Base-by-base conservation (phyloP, 2,888 invertebrate species). In the Oegoconia quadripuncta region DNA sequence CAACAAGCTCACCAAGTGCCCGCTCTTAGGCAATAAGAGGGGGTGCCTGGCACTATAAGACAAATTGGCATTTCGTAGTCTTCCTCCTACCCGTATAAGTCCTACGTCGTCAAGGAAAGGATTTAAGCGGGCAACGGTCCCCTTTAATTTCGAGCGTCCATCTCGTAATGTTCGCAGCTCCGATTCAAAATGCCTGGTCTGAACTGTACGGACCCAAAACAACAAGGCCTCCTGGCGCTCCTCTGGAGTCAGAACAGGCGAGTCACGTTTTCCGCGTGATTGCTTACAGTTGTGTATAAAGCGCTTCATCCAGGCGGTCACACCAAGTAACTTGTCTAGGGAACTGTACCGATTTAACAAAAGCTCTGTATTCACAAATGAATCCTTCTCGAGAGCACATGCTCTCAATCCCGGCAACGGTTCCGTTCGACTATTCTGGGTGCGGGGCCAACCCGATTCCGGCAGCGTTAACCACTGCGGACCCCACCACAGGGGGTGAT, bases 401-500 rank as follows among this genome's bases (percentile, higher is more conserved):
- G n/a, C n/a, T n/a, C n/a, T n/a, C n/a, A n/a, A n/a, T n/a, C n/a
- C n/a, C n/a, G n/a, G n/a, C n/a, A n/a, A n/a, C n/a, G n/a, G n/a
- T n/a, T n/a, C n/a, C n/a, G n/a, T n/a, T n/a, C n/a, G n/a, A n/a
- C n/a, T n/a, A n/a, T n/a, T n/a, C n/a, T n/a, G n/a, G n/a, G n/a
- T n/a, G n/a, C n/a, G n/a, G n/a, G 42, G 39, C 39, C 44, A 41
- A 2, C 37, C 13, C 20, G 34, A 30, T 0, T 17, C 2, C 6
- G 40, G 17, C 32, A 27, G 13, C 22, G 27, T 9, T 5, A 52
- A 18, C 45, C 46, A 54, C 4, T n/a, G 8, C 8, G 55, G 59
- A 4, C 53, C 54, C 56, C 55, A 56, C 12, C 11, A 13, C 3
- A 48, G 34, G 7, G 37, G 14, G 6, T 27, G 36, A 1, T 27